phyloP scores from a whole-genome alignment of 2,797 vertebrate genomes.

The Rhinophrynus dorsalis region DNA sequence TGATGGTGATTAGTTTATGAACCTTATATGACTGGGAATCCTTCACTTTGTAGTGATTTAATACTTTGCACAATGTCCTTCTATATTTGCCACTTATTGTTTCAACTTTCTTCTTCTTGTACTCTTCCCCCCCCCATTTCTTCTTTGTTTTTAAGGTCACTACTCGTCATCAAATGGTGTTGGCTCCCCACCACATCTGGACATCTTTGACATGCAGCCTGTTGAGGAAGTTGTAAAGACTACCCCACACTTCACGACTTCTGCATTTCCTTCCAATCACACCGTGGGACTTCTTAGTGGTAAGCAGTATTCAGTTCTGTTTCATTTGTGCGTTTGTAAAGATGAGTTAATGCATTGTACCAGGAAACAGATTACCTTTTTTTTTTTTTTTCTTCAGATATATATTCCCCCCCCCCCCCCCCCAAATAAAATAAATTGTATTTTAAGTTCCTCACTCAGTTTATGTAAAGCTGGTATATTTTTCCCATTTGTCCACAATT shows the following conservation, averaged over 20 bases:
- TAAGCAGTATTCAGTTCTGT: no score
- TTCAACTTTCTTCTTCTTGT: slow-evolving; percentile 53
- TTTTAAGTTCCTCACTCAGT: neutral
- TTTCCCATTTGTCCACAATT: no score
- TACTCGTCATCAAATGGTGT: slow-evolving; percentile 68
- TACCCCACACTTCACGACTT: slow-evolving; percentile 60
- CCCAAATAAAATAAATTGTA: no score
- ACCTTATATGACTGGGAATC: no score
- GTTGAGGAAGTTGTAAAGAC: slow-evolving; percentile 70
- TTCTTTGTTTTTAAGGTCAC: slow-evolving; percentile 58
- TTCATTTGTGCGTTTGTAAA: neutral
- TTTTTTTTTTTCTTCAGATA: no score
- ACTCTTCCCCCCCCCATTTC: slow-evolving; percentile 48
- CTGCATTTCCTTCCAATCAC: slow-evolving; percentile 67
- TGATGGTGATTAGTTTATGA: no score
- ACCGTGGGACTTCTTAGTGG: slow-evolving; percentile 67
- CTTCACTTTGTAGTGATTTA: no score
- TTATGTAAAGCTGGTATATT: no score
- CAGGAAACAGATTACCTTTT: no score
- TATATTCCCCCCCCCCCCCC: no score
- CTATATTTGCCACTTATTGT: slow-evolving; percentile 15
- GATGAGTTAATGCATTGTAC: neutral
- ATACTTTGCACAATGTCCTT: no score
- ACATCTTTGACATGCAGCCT: slow-evolving; percentile 71
- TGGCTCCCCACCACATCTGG: slow-evolving; percentile 67